These are phyloP conservation scores for Acronicta leporina DNA, from an alignment of 2,888 invertebrate genomes.

Conservation along the genomic window DNA sequence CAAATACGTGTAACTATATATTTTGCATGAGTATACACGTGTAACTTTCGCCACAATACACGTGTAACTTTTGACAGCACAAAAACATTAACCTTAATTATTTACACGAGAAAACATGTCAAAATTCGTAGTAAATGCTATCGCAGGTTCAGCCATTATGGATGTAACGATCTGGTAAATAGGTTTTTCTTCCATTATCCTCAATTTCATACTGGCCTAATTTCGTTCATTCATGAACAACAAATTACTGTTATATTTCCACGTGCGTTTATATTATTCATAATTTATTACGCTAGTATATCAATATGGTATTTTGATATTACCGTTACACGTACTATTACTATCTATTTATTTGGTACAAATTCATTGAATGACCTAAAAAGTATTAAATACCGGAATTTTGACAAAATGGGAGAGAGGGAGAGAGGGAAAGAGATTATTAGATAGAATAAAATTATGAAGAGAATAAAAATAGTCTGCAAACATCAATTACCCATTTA, in stretches of 20 bases:
- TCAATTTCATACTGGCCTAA: constrained; percentile 29
- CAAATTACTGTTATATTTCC: constrained; percentile 27
- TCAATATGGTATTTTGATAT: constrained; percentile 10
- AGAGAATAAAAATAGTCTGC: too few species aligned
- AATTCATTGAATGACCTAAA: constrained; percentile 11
- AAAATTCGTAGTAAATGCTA: constrained; percentile 3
- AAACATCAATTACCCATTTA: too few species aligned
- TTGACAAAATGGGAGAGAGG: not conserved
- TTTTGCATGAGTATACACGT: not conserved
- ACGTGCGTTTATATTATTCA: constrained; percentile 31
- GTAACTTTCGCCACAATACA: not conserved
- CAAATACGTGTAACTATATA: not conserved
- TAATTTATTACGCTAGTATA: constrained; percentile 24
- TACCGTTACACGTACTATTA: constrained; percentile 11
- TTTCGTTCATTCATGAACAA: constrained; percentile 34
- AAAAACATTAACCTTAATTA: not conserved
- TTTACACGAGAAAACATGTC: constrained; percentile 23
- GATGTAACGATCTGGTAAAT: constrained; percentile 18
- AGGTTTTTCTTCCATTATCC: constrained; percentile 28
- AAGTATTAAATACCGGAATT: not conserved
- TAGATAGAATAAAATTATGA: too few species aligned
- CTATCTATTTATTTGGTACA: constrained; percentile 34
- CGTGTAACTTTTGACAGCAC: not conserved
- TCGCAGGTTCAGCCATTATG: constrained; percentile 5
- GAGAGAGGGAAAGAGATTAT: too few species aligned